Percentiles rank a stretch among this genome's conserved stretches.
These are phyloP conservation scores for Manis crassicaudata DNA, from an alignment of 2,797 vertebrate species.

Conservation along the genomic window DNA sequence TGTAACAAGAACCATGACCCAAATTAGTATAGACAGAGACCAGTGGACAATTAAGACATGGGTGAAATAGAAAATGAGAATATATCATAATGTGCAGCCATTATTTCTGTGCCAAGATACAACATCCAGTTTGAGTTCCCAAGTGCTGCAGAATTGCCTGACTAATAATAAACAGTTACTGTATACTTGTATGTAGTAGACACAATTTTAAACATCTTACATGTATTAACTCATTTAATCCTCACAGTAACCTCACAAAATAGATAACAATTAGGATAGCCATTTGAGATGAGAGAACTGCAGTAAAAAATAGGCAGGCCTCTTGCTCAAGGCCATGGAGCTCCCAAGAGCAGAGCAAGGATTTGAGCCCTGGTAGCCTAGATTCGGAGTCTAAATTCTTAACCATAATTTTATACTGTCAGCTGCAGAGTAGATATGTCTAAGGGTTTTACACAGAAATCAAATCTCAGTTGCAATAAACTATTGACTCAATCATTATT, in stretches of 20 bases:
- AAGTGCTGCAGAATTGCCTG: neutral
- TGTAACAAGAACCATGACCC: neutral
- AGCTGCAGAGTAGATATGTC: neutral
- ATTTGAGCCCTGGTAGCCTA: neutral
- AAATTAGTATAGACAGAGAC: neutral
- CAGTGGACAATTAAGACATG: neutral
- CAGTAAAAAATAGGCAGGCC: neutral
- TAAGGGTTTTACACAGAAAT: slow-evolving; percentile 12
- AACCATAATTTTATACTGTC: neutral
- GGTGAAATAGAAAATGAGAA: neutral
- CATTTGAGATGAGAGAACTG: neutral
- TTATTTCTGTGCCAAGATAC: neutral
- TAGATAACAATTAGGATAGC: neutral
- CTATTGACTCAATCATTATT: neutral
- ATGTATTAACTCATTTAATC: neutral
- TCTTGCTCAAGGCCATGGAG: neutral
- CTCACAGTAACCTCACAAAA: neutral
- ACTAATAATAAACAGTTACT: neutral
- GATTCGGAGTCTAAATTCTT: neutral
- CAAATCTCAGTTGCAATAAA: neutral
- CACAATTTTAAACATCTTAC: neutral
- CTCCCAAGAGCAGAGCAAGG: neutral
- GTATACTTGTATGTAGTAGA: neutral
- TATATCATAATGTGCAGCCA: neutral
- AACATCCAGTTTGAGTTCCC: neutral